Conservation (phyloP, 2,113 vertebrate genomes). For the Dromaius novaehollandiae region DNA sequence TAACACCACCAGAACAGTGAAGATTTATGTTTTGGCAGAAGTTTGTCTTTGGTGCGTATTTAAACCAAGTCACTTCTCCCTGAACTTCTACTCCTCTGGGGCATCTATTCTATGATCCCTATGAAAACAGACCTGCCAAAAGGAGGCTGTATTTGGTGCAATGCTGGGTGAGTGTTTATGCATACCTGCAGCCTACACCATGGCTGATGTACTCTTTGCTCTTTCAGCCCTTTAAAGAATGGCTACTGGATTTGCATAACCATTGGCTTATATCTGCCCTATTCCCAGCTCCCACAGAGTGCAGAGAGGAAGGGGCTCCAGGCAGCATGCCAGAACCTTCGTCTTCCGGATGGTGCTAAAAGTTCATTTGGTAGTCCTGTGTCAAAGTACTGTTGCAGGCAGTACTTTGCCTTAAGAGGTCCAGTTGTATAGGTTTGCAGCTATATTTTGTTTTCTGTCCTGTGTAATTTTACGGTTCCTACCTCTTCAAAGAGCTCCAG, state of each 20-base stretch:
- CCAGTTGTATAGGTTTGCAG: neutral
- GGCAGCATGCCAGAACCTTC: neutral
- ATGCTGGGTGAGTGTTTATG: neutral
- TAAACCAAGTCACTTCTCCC: neutral
- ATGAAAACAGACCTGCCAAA: neutral
- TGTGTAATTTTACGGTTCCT: neutral
- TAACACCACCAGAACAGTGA: neutral
- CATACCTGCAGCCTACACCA: neutral
- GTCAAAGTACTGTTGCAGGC: neutral
- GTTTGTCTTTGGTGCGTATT: neutral
- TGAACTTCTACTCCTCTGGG: neutral
- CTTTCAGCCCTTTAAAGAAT: neutral
- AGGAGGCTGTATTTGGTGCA: neutral
- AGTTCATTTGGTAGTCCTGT: neutral
- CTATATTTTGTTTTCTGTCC: neutral
- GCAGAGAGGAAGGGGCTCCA: neutral
- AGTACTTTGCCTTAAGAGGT: neutral
- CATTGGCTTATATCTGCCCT: neutral
- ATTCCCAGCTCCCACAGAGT: neutral
- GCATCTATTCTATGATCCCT: neutral
- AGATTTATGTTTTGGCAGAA: neutral
- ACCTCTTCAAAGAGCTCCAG: constrained; percentile 97
- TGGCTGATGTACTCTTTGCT: neutral
- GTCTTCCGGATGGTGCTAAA: neutral
- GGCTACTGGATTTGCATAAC: neutral